Base-by-base conservation (phyloP, 2,888 invertebrate species). In the Ophion slaviceki region DNA sequence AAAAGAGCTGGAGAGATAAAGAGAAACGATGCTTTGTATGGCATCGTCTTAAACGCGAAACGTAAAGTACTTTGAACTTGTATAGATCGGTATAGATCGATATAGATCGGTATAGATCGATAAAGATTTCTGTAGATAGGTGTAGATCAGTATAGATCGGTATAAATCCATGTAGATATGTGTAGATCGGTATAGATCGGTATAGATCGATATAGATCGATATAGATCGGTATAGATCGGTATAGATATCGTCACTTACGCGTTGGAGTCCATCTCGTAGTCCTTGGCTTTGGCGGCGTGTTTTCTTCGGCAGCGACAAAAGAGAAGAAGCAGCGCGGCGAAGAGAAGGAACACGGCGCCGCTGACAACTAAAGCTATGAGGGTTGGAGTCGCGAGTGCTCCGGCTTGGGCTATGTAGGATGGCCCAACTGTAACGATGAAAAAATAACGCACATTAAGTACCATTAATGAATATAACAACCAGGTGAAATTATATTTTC, bases 221-320 rank as follows among this genome's bases (percentile, higher is more conserved):
- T 40, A 40, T 40, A 40, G 7, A 40, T 40, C 8, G 7, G 7
- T 84, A 79, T 71, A 81, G 75, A 87, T 86, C 74, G 68, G 24
- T n/a, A 40, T n/a, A 67, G 76, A 75, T 62, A 80, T 40, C 28
- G n/a, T 85, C 70, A 94, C 94, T 94, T 92, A 95, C 94, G 94
- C 93, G 88, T 94, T 94, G 0, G 97, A 96, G 92, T 98, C 98
- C 97, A 98, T 97, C 95, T 98, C 98, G 93, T 98, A 98, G 93
- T 98, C 98, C 94, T 98, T 98, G 45, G 97, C 96, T 89, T 96
- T 96, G 87, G 95, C 95, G 88, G 97, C 97, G 94, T 98, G 97
- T 93, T 97, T 97, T 85, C 97, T 96, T 90, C 97, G 97, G 94
- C 98, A 97, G 85, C 97, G 96, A 92, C 98, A 98, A 95, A 98